Conservation (phyloP, 2,113 vertebrate species). For the Motacilla tschutschensis region DNA sequence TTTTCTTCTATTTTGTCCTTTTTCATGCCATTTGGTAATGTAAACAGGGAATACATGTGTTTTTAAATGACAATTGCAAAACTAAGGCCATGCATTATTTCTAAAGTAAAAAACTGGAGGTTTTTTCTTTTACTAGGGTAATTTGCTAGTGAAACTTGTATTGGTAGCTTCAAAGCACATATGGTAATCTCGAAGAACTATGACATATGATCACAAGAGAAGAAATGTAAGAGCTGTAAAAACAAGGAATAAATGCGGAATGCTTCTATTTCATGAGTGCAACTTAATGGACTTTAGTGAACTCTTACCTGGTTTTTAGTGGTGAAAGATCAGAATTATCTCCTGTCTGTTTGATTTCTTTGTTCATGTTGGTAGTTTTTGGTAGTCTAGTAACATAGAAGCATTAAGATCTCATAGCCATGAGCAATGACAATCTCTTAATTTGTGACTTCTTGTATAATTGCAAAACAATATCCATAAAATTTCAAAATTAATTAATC, state of each 20-base stretch:
- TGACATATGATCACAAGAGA: neutral
- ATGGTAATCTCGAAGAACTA: neutral
- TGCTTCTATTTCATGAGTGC: neutral
- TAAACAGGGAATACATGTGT: conserved; percentile 21
- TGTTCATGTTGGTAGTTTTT: neutral
- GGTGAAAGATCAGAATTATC: neutral
- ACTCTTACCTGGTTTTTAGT: neutral
- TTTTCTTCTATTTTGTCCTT: conserved; percentile 33
- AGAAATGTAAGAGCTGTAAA: neutral
- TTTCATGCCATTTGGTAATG: conserved; percentile 52
- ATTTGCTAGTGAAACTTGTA: neutral
- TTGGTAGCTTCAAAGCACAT: neutral
- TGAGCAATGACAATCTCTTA: neutral
- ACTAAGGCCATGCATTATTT: neutral
- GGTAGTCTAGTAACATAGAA: neutral
- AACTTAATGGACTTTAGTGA: neutral
- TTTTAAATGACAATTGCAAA: conserved; percentile 1
- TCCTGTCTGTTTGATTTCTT: neutral
- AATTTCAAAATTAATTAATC: conserved; percentile 22
- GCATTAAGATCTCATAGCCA: neutral
- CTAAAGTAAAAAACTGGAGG: neutral
- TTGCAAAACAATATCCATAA: neutral
- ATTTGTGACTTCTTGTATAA: neutral
- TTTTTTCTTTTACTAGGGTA: neutral
- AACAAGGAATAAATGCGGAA: neutral